phyloP scores from a whole-genome alignment of 2,113 vertebrate species.

The Isichthys henryi region DNA sequence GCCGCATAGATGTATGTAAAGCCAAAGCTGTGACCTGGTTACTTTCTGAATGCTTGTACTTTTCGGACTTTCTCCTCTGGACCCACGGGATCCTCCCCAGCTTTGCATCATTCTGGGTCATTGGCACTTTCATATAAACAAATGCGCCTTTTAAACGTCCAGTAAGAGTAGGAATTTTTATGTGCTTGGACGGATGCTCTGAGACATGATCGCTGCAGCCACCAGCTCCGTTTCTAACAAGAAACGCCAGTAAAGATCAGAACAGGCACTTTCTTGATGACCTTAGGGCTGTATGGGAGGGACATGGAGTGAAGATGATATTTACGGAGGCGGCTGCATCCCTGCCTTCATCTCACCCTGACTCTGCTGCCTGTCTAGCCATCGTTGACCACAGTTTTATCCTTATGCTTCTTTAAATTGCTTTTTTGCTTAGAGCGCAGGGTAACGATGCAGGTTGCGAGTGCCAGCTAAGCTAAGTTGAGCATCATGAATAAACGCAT shows the following conservation, averaged over 20 bases:
- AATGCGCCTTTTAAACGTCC: background rate
- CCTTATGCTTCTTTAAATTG: background rate
- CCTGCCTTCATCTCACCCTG: background rate
- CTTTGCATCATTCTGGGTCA: background rate
- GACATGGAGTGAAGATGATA: background rate
- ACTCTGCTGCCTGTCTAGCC: background rate
- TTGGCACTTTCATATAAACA: background rate
- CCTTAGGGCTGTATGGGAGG: background rate
- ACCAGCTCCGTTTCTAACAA: background rate
- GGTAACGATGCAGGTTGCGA: background rate
- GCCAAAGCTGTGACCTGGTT: background rate
- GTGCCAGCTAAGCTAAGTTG: background rate
- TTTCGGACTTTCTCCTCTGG: too few species aligned
- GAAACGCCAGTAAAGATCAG: background rate
- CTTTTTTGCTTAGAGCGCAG: background rate
- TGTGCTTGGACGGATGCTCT: background rate
- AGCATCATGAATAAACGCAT: background rate
- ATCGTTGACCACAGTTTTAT: background rate
- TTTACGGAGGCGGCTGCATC: background rate
- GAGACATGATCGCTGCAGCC: background rate
- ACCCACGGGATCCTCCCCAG: background rate
- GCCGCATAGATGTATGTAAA: background rate
- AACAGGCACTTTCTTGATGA: background rate
- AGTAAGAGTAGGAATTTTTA: background rate
- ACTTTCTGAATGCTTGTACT: background rate